Evolutionary conservation across 2,888 invertebrate genomes (phyloP), one percentile per base, ranked within the genome.

Genomic region (Lasioglossum lativentre): DNA sequence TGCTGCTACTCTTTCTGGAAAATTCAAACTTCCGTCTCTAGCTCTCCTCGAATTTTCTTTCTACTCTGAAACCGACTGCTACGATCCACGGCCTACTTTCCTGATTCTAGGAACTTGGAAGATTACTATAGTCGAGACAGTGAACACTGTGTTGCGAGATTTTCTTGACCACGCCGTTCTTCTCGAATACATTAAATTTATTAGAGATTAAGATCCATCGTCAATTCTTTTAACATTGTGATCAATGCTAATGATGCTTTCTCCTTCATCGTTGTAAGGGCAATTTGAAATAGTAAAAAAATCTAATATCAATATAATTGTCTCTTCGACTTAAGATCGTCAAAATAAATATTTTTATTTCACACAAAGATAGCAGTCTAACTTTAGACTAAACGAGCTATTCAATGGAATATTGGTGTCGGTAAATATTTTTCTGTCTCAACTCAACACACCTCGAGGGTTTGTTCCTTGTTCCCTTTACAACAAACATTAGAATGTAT

Each of bases 381-480:
- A n/a, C n/a, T n/a, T n/a, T n/a, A n/a, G n/a, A n/a, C n/a, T n/a
- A n/a, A n/a, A n/a, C n/a, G n/a, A n/a, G n/a, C n/a, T n/a, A 3
- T 34, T 34, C 40, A 40, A 6, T 40, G 40, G 8, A 40, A 8
- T 8, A 40, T 6, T 0, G 40, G 40, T 40, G 40, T 40, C 40
- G 8, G 40, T 40, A 6, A 40, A 8, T 40, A 40, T 40, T 40
- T 40, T 40, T 40, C 40, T 40, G 8, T 40, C 8, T 40, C 8
- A 8, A 8, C 40, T 40, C 40, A 40, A 8, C 40, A 40, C 40
- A 40, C 8, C 40, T 40, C 40, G 8, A 40, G 40, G 40, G 1
- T 40, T 40, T 40, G n/a, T n/a, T n/a, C n/a, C 75, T 68, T 68
- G 30, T 66, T 82, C 59, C 38, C n/a, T 87, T 73, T 75, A 87